Conservation (phyloP, 1,140 invertebrate genomes). For the Drosophila paulistorum region DNA sequence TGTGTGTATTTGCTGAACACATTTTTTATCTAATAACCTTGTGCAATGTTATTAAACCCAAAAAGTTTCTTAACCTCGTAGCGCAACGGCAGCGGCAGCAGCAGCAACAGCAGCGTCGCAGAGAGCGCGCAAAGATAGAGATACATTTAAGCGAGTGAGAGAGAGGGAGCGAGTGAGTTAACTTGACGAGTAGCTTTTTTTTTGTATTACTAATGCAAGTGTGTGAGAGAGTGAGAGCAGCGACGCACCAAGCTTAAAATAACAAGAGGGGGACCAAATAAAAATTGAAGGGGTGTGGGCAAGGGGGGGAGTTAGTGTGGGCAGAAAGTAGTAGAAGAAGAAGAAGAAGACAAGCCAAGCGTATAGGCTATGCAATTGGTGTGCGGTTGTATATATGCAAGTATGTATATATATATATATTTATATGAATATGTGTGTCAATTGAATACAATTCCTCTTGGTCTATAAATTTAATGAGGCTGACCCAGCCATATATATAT, state of each 20-base stretch:
- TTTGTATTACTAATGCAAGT: constrained; percentile 61
- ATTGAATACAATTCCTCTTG: constrained; percentile 53
- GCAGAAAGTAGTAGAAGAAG: not conserved
- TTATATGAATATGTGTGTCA: constrained; percentile 39
- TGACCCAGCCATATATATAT: constrained; percentile 26
- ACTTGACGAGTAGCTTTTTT: constrained; percentile 10
- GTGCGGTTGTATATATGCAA: not conserved
- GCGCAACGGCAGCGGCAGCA: constrained; percentile 34
- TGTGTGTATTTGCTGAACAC: constrained; percentile 54
- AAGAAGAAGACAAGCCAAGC: too few relatives aligned
- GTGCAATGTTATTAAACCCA: constrained; percentile 83
- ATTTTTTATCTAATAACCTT: constrained; percentile 83
- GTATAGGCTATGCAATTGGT: not conserved
- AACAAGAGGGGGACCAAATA: not conserved
- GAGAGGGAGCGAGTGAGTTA: not conserved
- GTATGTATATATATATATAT: too few relatives aligned
- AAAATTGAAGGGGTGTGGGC: not conserved
- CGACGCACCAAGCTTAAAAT: constrained; percentile 56
- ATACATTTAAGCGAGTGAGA: constrained; percentile 11
- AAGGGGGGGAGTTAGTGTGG: not conserved
- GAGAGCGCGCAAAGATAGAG: constrained; percentile 1
- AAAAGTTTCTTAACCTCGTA: constrained; percentile 82
- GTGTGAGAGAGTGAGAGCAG: constrained; percentile 22
- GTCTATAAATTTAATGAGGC: constrained; percentile 63
- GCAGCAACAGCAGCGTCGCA: constrained; percentile 27